A percentile compares a stretch with the other conserved stretches of the same genome.
phyloP scores from a whole-genome alignment of 2,888 invertebrate genomes.

The Drosophila barbarae region DNA sequence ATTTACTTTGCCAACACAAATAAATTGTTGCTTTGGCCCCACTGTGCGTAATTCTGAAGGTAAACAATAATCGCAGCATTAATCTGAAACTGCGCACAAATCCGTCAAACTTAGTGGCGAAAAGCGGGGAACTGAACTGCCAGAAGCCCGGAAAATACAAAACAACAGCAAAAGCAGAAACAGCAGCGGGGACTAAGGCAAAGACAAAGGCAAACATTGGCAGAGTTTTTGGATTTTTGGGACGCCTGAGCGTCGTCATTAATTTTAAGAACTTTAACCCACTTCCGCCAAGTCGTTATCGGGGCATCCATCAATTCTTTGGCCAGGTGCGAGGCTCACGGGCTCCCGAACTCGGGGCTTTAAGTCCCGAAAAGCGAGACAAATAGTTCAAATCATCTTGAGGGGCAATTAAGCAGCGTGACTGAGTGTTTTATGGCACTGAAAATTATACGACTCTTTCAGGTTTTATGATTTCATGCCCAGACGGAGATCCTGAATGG shows the following conservation, averaged over 20 bases:
- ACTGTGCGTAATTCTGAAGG: constrained; percentile 58
- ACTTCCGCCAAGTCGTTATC: constrained; percentile 25
- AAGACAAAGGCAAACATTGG: constrained; percentile 63
- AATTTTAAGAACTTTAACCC: constrained; percentile 59
- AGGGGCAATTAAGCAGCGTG: constrained; percentile 64
- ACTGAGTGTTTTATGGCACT: constrained; percentile 52
- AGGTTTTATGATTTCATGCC: constrained; percentile 32
- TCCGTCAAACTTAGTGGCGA: constrained; percentile 65
- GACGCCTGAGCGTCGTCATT: constrained; percentile 51
- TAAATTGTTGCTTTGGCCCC: constrained; percentile 34
- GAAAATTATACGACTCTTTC: constrained; percentile 54
- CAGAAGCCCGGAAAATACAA: not conserved
- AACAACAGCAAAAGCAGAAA: constrained; percentile 14
- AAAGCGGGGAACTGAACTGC: constrained; percentile 4
- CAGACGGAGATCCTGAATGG: not conserved
- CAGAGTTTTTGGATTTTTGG: constrained; percentile 48
- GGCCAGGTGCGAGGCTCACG: constrained; percentile 45
- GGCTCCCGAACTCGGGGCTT: constrained; percentile 3
- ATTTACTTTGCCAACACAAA: constrained; percentile 12
- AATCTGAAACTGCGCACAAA: constrained; percentile 73
- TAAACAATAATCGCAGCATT: constrained; percentile 73
- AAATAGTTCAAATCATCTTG: constrained; percentile 61
- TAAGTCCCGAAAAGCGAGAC: constrained; percentile 23
- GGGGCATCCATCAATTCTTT: constrained; percentile 45
- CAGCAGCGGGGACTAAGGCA: constrained; percentile 20